Evolutionary conservation across 35 echinoderm and acorn worm species (phyloP).

Genomic region (Eucidaris tribuloides): DNA sequence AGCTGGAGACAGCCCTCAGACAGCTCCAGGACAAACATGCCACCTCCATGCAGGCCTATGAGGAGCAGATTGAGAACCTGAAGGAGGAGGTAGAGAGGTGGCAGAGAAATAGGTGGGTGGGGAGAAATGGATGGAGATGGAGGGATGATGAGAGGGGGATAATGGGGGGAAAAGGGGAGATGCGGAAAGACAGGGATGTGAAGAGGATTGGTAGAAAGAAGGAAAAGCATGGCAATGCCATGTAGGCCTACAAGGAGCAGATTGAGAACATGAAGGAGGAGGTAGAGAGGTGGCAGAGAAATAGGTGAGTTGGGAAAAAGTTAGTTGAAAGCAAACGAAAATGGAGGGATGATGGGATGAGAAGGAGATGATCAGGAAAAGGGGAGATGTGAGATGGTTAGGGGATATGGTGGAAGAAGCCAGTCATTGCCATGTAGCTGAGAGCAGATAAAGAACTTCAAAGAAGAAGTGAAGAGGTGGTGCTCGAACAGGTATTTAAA

Average conservation of each 20-base stretch:
- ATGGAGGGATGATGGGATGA: too few relatives aligned
- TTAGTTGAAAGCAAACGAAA: too few relatives aligned
- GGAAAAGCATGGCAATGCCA: constrained; percentile 70
- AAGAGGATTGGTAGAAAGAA: too few relatives aligned
- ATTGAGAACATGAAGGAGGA: constrained; percentile 82
- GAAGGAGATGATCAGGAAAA: too few relatives aligned
- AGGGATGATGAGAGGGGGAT: neutral
- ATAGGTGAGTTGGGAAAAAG: constrained; percentile 85
- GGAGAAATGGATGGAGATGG: neutral
- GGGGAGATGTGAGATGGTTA: too few relatives aligned
- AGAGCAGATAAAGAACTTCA: too few relatives aligned
- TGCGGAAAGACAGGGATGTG: too few relatives aligned
- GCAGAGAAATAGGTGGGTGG: constrained; percentile 84
- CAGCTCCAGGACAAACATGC: constrained; percentile 94
- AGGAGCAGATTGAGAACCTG: constrained; percentile 71
- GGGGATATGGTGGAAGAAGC: too few relatives aligned
- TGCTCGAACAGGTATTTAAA: too few relatives aligned
- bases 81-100: constrained; percentile 87
- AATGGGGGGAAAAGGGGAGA: neutral
- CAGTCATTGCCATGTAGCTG: too few relatives aligned
- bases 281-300: constrained; percentile 85
- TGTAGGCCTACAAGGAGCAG: constrained; percentile 61
- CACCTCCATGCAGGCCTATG: constrained; percentile 41
- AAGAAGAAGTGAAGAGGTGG: too few relatives aligned
- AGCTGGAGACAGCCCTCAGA: constrained; percentile 82